Percentiles rank a stretch among this genome's conserved stretches.
Conservation (phyloP, 2,888 invertebrate species). For the Scaptomyza reducta region DNA sequence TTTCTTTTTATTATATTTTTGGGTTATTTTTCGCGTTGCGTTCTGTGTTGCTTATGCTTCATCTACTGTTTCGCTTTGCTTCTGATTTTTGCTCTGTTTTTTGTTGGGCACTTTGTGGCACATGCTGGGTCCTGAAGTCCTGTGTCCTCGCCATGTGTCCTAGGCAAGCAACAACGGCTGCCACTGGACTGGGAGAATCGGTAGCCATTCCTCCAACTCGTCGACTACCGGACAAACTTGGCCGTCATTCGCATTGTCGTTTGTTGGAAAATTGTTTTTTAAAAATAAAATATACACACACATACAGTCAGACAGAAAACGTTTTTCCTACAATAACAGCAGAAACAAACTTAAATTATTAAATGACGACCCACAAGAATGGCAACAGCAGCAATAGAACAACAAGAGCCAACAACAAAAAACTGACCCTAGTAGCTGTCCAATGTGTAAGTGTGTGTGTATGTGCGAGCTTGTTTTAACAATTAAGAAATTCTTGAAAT, state of each 20-base stretch:
- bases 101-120: conserved; percentile 64
- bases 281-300: conserved; percentile 56
- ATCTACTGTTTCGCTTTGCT: conserved; percentile 65
- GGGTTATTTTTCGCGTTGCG: conserved; percentile 62
- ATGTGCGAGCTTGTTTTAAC: conserved; percentile 48
- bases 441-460: not conserved
- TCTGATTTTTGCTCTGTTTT: conserved; percentile 38
- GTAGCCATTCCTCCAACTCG: conserved; percentile 3
- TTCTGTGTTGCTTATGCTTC: conserved; percentile 72
- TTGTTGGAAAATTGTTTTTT: conserved; percentile 71
- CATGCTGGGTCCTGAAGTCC: conserved; percentile 62
- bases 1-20: conserved; percentile 79
- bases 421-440: conserved; percentile 36
- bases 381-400: conserved; percentile 26
- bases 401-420: conserved; percentile 18
- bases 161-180: conserved; percentile 31
- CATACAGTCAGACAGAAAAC: conserved; percentile 22
- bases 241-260: conserved; percentile 66
- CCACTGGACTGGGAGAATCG: conserved; percentile 24
- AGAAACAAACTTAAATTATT: conserved; percentile 67
- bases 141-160: conserved; percentile 54
- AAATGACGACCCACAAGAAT: conserved; percentile 63
- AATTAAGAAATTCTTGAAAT: conserved; percentile 74
- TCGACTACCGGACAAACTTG: conserved; percentile 53
- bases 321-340: conserved; percentile 42